Base-by-base conservation (phyloP, 2,888 invertebrate genomes). In the Meteorus colon region DNA sequence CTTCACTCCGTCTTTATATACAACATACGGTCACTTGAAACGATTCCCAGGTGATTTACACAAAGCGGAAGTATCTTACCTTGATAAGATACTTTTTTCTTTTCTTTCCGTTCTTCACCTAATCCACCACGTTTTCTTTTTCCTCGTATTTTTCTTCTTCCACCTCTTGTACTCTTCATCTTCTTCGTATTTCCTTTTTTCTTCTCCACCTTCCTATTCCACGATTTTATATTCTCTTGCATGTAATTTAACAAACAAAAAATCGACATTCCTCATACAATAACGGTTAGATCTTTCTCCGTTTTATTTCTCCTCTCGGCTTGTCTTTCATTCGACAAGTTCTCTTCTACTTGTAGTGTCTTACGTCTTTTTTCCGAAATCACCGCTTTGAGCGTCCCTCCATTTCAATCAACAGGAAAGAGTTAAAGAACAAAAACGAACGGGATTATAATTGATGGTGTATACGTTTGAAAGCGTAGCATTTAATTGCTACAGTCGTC, bases 391-490 rank as follows among this genome's bases (percentile, higher is more conserved):
- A 24, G 12, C 41, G 24, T 19, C 37, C 34, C 34, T 63, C 37
- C 19, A 19, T 41, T 65, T 37, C 62, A 62, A 62, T 62, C n/a
- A 34, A 34, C 31, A 31, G 59, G 59, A 59, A 70, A 24, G 41
- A 41, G 34, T 34, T 29, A 10, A 31, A 51, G 69, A 59, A 51
- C 45, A 51, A 55, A 65, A 65, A 65, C 12, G 24, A 70, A 70
- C 69, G 59, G 69, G 51, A 70, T 24, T 59, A 59, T 70, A 70
- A 70, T 70, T 70, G 59, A 31, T 55, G 6, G 27, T 59, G 16
- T 19, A 37, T 34, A 34, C 16, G 8, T 41, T 41, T 41, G 2
- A 41, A 41, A 19, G n/a, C 10, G 16, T n/a, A 24, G 19, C 8
- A 59, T 31, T 65, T 65, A 65, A 65, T 65, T 65, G 41, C 37